These are phyloP conservation scores for Mycalesis mineus DNA, from an alignment of 2,888 invertebrate species.

Conservation along the genomic window DNA sequence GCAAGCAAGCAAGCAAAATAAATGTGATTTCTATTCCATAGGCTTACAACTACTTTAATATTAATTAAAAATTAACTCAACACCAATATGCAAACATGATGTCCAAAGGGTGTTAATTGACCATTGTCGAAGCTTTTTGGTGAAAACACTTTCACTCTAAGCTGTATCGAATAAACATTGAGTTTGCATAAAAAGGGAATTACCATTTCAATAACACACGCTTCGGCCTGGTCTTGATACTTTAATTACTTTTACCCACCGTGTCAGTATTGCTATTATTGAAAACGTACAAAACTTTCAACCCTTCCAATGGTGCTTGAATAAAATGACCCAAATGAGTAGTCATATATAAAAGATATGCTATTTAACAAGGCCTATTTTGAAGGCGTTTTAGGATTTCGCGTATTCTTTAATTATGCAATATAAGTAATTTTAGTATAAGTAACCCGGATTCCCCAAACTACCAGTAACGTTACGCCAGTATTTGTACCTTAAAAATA, in stretches of 20 bases:
- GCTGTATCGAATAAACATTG: conserved; percentile 35
- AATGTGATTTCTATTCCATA: not conserved
- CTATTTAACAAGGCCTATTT: no score
- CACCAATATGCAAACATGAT: conserved; percentile 6
- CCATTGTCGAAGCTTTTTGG: conserved; percentile 20
- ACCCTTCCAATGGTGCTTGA: not conserved
- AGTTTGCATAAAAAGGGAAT: conserved; percentile 47
- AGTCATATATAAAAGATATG: no score
- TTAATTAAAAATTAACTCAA: not conserved
- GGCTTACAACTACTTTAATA: not conserved
- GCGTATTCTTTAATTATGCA: no score
- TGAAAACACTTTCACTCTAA: conserved; percentile 18
- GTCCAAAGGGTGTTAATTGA: conserved; percentile 6
- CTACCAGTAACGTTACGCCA: no score
- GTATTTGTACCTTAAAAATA: no score
- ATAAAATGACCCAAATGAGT: not conserved
- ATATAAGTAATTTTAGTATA: no score
- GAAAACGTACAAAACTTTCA: conserved; percentile 12
- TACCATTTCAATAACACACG: conserved; percentile 57
- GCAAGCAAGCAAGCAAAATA: not conserved
- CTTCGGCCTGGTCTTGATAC: conserved; percentile 1
- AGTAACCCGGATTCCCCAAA: no score
- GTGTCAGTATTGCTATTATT: no score
- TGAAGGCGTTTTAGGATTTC: no score
- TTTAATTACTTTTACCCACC: not conserved